Base-by-base conservation (phyloP, 64 coral and sea anemone genomes). In the Porites australiensis region DNA sequence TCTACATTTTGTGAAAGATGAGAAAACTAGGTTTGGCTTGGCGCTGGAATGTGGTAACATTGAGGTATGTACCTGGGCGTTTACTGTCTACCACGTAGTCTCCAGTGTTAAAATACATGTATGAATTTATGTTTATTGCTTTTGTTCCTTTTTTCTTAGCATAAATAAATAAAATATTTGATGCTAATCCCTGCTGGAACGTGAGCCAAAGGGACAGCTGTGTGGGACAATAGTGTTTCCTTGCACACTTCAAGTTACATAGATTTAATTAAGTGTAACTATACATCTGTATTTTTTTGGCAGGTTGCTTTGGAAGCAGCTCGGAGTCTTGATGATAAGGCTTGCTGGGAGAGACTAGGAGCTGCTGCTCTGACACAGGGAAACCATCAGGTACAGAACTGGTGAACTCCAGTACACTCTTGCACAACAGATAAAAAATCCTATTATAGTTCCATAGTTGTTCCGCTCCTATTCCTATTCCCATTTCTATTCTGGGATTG, bases 31-130 rank as follows among this genome's bases (percentile, higher is more conserved):
- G 63, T 98, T 98, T 94, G 97, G 97, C 48, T 69, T 98, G 52
- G 97, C 97, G 10, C 75, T 98, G 70, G 97, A 98, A 75, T 98
- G 97, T 94, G 97, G 97, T 13, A 98, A 98, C 55, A 98, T 98
- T 58, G 97, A 98, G 90, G 96, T 98, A 82, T 21, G 90, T 50
- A 48, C 52, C 22, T n/a, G 10, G 44, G 6, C 27, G 18, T 88
- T 49, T 46, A 71, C 9, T 2, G 13, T 50, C 58, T 16, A 37
- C 27, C 48, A 46, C 19, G 37, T 2, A 49, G 13, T n/a, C 8
- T 11, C 47, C 0, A 89, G 12, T 27, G 10, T 37, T 37, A 37
- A 37, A 37, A 37, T 37, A 37, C 27, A 37, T 37, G 27, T 37
- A 37, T 37, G 27, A 37, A 37, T 37, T 37, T 37, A 37, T 37